A percentile compares a stretch with the other conserved stretches of the same genome.
These are phyloP conservation scores for Tetragnatha montana DNA, from an alignment of 2,888 invertebrate species.

Conservation along the genomic window DNA sequence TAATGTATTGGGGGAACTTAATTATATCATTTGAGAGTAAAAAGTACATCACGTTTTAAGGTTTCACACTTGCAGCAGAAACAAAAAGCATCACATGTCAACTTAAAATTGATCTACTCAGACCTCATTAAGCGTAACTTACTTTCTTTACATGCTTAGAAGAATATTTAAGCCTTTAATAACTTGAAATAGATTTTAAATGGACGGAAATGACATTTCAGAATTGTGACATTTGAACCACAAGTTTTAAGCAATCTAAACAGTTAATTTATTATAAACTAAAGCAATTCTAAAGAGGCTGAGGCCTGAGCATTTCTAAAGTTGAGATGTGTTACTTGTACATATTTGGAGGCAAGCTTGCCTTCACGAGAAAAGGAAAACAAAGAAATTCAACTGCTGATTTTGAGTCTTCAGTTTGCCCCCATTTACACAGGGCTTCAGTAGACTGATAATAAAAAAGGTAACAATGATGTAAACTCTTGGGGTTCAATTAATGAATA, in stretches of 20 bases:
- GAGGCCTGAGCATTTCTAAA: background rate
- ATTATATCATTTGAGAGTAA: background rate
- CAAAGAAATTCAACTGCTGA: too few species aligned
- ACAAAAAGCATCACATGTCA: background rate
- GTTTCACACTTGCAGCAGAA: background rate
- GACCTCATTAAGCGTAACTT: background rate
- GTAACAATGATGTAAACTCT: too few species aligned
- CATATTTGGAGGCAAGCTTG: too few species aligned
- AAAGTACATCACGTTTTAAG: background rate
- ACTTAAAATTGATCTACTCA: background rate
- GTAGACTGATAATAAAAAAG: too few species aligned
- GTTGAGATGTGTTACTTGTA: background rate
- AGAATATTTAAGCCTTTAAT: background rate
- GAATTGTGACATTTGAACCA: background rate
- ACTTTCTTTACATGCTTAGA: background rate
- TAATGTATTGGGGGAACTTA: background rate
- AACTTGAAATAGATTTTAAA: background rate
- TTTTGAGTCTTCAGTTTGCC: too few species aligned
- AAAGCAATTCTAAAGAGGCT: background rate
- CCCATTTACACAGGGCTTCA: too few species aligned
- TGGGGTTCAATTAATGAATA: too few species aligned
- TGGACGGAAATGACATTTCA: background rate
- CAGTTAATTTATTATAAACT: background rate
- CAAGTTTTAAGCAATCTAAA: background rate
- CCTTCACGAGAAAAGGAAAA: too few species aligned